Percentiles rank a stretch among this genome's conserved stretches.
These are phyloP conservation scores for Notamacropus eugenii DNA, from an alignment of 2,797 vertebrate species.

Conservation along the genomic window DNA sequence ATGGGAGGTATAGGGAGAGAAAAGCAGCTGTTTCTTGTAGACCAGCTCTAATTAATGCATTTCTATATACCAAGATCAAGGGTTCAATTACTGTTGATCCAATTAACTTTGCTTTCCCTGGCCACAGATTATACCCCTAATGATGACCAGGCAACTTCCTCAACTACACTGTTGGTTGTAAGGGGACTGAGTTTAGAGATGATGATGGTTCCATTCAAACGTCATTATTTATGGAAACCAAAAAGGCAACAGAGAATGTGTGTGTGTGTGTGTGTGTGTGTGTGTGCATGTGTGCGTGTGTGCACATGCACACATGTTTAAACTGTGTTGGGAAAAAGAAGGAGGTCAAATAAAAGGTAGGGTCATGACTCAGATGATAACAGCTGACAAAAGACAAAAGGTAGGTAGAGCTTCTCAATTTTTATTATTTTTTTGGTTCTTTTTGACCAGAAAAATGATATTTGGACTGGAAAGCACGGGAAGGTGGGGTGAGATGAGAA, in stretches of 20 bases:
- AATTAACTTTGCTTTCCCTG: background rate
- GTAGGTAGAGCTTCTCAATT: background rate
- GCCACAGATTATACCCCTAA: background rate
- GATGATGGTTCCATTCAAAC: background rate
- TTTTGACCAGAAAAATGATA: background rate
- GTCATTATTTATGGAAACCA: background rate
- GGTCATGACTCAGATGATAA: background rate
- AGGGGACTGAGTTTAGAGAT: background rate
- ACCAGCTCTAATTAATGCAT: background rate
- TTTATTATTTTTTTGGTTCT: background rate
- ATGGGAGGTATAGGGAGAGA: background rate
- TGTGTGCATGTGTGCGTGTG: background rate
- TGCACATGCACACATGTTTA: too few relatives aligned
- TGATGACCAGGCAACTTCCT: background rate
- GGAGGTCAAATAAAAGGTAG: background rate
- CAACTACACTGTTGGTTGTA: background rate
- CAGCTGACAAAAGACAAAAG: background rate
- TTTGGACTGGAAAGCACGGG: background rate
- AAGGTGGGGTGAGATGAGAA: background rate
- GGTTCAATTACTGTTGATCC: background rate
- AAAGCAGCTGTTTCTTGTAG: background rate
- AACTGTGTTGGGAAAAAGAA: background rate
- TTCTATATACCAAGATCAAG: background rate
- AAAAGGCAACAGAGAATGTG: background rate
- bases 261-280: background rate